Evolutionary conservation across 1,140 invertebrate genomes (phyloP).

Genomic region (Zaprionus tsacasi): DNA sequence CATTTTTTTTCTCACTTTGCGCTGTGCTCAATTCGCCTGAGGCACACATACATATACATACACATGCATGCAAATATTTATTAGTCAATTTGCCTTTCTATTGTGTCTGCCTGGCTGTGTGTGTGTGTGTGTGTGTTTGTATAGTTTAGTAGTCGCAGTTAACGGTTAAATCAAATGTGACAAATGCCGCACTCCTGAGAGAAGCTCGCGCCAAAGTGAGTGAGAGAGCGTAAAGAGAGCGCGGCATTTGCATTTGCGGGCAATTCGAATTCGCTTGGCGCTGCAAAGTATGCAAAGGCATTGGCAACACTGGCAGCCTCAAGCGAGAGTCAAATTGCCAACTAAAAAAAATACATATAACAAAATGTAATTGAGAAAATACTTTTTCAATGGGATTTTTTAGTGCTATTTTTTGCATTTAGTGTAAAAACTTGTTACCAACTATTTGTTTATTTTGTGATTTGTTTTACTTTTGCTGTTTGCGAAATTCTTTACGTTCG

Average conservation of each 20-base stretch:
- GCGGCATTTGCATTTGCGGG: constrained; percentile 22
- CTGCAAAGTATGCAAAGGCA: constrained; percentile 37
- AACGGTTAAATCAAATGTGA: constrained; percentile 14
- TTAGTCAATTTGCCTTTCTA: constrained; percentile 15
- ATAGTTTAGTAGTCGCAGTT: constrained; percentile 9
- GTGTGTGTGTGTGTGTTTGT: constrained; percentile 3
- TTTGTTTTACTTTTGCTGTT: constrained; percentile 49
- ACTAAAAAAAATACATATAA: constrained; percentile 29
- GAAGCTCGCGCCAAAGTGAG: not conserved
- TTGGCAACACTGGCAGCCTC: constrained; percentile 36
- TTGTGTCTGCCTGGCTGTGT: constrained; percentile 11
- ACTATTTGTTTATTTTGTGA: constrained; percentile 62
- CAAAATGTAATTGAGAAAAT: constrained; percentile 35
- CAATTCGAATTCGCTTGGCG: constrained; percentile 68
- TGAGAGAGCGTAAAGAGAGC: constrained; percentile 10
- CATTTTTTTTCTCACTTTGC: not conserved
- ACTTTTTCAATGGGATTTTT: constrained; percentile 21
- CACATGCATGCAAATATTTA: constrained; percentile 11
- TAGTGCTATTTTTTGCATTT: constrained; percentile 42
- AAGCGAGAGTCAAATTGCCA: constrained; percentile 64
- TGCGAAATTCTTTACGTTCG: constrained; percentile 75
- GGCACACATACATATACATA: constrained; percentile 35
- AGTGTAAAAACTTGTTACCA: constrained; percentile 68
- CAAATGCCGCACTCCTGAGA: constrained; percentile 39
- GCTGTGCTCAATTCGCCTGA: constrained; percentile 36